Percentiles rank a stretch among this genome's conserved stretches.
phyloP scores from a whole-genome alignment of 1,140 invertebrate species.

The Wasmannia auropunctata region DNA sequence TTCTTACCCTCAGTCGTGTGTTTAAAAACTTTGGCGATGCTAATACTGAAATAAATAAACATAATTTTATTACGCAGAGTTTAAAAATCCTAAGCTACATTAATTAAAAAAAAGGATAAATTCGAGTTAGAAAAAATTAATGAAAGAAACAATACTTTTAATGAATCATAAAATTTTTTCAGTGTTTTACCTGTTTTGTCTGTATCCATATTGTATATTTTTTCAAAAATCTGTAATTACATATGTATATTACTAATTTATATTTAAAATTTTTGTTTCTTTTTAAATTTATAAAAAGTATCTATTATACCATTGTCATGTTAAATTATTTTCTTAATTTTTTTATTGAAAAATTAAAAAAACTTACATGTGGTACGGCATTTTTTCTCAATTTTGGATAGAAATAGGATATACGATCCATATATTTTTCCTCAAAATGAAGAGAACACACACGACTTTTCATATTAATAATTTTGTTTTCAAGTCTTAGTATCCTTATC shows the following conservation, averaged over 20 bases:
- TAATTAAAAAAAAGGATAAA: not conserved
- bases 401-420: not conserved
- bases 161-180: not conserved
- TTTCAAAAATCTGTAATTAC: not conserved
- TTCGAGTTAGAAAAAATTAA: not conserved
- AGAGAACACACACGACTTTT: not conserved
- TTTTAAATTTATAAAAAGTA: not conserved
- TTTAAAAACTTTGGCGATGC: not conserved
- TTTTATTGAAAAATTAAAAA: not conserved
- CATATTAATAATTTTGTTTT: not conserved
- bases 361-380: conserved; percentile 9
- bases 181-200: not conserved
- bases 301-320: not conserved
- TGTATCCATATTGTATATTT: not conserved
- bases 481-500: not conserved
- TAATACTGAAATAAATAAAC: not conserved
- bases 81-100: not conserved
- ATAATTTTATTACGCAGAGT: not conserved
- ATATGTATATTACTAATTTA: not conserved
- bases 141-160: not conserved
- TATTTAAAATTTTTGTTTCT: not conserved
- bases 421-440: conserved; percentile 5
- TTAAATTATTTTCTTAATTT: not conserved
- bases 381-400: not conserved
- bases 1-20: not conserved